Conservation (phyloP, 2,888 invertebrate species). For the Hirudinaria manillensis region DNA sequence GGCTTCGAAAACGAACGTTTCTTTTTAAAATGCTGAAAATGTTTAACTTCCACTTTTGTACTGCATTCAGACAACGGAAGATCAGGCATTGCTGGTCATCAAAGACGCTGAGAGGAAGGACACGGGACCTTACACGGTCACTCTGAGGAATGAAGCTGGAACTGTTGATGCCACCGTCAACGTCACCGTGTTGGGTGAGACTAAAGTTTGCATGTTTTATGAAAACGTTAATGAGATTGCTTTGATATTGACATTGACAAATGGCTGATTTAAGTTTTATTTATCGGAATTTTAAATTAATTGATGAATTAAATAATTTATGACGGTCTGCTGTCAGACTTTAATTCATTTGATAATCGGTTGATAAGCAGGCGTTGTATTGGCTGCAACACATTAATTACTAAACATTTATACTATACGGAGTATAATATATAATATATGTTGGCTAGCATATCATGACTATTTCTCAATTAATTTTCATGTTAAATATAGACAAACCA, state of each 20-base stretch:
- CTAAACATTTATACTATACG: too few relatives aligned
- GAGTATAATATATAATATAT: too few relatives aligned
- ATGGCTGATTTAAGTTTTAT: background rate
- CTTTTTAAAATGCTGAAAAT: background rate
- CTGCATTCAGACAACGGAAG: constrained; percentile 49
- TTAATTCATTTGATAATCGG: too few relatives aligned
- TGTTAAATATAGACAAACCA: constrained; percentile 66
- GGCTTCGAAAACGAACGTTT: too few relatives aligned
- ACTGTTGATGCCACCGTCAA: constrained; percentile 90
- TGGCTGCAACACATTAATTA: too few relatives aligned
- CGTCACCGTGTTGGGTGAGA: constrained; percentile 73
- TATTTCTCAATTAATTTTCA: too few relatives aligned
- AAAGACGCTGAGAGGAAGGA: constrained; percentile 84
- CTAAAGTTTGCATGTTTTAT: background rate
- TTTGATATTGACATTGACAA: background rate
- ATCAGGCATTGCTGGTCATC: constrained; percentile 85
- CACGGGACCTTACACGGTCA: constrained; percentile 82
- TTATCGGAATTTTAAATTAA: background rate
- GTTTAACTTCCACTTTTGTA: background rate
- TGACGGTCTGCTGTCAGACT: too few relatives aligned
- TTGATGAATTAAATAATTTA: too few relatives aligned
- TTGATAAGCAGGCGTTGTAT: background rate
- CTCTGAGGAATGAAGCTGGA: constrained; percentile 86
- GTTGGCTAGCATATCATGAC: too few relatives aligned
- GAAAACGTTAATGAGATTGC: background rate